A percentile compares a stretch with the other conserved stretches of the same genome.
These are phyloP conservation scores for Hydractinia echinata DNA, from an alignment of 30 jellyfish, hydroid and myxozoan species.

Conservation along the genomic window DNA sequence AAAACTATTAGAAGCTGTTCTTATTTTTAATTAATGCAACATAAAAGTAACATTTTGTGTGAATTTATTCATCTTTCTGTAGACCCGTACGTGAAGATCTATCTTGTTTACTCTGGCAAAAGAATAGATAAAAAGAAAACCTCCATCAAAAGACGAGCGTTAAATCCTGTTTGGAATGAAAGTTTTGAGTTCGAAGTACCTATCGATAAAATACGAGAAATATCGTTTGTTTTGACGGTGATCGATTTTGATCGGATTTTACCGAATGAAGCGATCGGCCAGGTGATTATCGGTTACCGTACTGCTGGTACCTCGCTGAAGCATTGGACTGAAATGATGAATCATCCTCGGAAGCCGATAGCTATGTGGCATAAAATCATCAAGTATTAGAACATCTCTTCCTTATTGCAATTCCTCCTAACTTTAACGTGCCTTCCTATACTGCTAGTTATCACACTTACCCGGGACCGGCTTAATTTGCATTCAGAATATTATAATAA, in stretches of 20 bases:
- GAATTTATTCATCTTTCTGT: background rate
- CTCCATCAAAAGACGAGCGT: slow-evolving; percentile 43
- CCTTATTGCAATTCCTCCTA: background rate
- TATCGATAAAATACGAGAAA: slow-evolving; percentile 75
- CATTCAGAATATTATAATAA: too few relatives aligned
- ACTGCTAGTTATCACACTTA: background rate
- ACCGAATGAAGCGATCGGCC: slow-evolving; percentile 79
- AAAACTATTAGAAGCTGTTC: too few relatives aligned
- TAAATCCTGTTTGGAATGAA: slow-evolving; percentile 89
- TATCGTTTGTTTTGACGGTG: slow-evolving; percentile 76
- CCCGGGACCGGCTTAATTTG: background rate
- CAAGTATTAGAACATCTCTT: slow-evolving; percentile 26
- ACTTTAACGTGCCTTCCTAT: background rate
- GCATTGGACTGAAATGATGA: slow-evolving; percentile 97
- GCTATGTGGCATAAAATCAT: slow-evolving; percentile 91
- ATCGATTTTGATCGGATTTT: slow-evolving; percentile 82
- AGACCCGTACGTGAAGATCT: slow-evolving; percentile 83
- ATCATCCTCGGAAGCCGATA: slow-evolving; percentile 71
- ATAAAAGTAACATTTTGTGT: too few relatives aligned
- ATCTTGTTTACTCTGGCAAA: slow-evolving; percentile 70
- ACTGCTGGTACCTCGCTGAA: slow-evolving; percentile 84
- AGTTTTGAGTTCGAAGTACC: slow-evolving; percentile 84
- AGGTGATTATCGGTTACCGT: slow-evolving; percentile 76
- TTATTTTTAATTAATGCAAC: too few relatives aligned
- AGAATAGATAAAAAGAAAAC: slow-evolving; percentile 86